Evolutionary conservation across 2,797 vertebrate species (phyloP), one percentile per base, ranked within the genome.

Genomic region (Dendrocincla tyrannina): DNA sequence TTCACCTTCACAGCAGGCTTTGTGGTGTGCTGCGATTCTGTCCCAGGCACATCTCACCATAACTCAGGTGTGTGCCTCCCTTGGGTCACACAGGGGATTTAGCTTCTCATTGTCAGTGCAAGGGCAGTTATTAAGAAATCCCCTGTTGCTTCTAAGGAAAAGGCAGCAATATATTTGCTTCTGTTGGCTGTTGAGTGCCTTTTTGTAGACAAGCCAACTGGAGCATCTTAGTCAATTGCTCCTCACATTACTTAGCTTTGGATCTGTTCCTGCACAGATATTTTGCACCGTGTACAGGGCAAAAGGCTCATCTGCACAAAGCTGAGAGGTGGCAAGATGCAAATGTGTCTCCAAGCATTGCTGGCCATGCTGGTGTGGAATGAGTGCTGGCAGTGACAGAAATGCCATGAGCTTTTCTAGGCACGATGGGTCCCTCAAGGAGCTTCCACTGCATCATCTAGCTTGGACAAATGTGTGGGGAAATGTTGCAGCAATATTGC

Each of bases 101-200:
- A 23, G 10, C 12, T 87, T 47, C n/a, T 55, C 16, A 1, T 24
- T 23, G 24, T 32, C 30, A 28, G 20, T 14, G 30, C 42, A 28
- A 35, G 73, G 47, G 23, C n/a, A 59, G 20, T 37, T 55, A 27
- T 1, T 41, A 62, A 53, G 75, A 37, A 39, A 13, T 37, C 32
- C 55, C 58, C 62, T 44, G 18, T 30, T 32, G 42, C 41, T 81
- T 47, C 70, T 30, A 3, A 24, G 13, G 32, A 33, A 28, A 13
- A 18, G 32, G 22, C 15, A 4, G 22, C 60, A 30, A 22, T 39
- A 12, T 11, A 10, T 62, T 59, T 63, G 64, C 39, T 62, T 13
- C 9, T 27, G 25, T 49, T 55, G 39, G 41, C 60, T 0, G 0
- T 53, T 11, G 60, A 39, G 27, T 23, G 25, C 44, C 39, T 23